Conservation (phyloP, 1,140 invertebrate species). For the Ruditapes philippinarum region DNA sequence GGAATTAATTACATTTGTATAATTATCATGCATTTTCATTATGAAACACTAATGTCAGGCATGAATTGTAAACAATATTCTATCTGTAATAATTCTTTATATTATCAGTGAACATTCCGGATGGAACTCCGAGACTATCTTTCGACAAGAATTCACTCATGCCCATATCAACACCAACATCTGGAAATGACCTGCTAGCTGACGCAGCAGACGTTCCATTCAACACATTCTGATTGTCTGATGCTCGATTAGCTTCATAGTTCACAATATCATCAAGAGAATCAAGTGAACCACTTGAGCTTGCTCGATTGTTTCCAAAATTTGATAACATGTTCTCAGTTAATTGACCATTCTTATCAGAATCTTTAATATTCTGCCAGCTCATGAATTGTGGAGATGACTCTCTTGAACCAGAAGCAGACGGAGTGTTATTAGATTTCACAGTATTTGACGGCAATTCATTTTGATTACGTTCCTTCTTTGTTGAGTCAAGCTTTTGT, state of each 20-base stretch:
- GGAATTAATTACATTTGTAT: too few species aligned
- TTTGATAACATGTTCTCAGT: constrained; percentile 27
- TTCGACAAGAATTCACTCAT: not conserved
- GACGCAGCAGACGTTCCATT: not conserved
- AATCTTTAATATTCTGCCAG: not conserved
- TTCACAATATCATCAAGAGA: constrained; percentile 6
- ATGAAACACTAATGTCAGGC: too few species aligned
- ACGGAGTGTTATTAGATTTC: too few species aligned
- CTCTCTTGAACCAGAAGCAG: not conserved
- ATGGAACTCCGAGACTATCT: not conserved
- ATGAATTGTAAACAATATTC: too few species aligned
- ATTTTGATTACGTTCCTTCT: too few species aligned
- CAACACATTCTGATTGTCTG: not conserved
- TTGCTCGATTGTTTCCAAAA: not conserved
- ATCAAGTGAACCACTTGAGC: not conserved
- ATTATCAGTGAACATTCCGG: constrained; percentile 17
- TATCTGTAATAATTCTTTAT: constrained; percentile 36
- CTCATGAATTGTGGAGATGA: not conserved
- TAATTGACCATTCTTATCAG: not conserved
- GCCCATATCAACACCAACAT: not conserved
- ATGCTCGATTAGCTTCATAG: not conserved
- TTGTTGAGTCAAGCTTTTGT: too few species aligned
- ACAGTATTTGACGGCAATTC: too few species aligned
- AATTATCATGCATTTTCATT: too few species aligned
- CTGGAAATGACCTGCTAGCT: not conserved